Evolutionary conservation across 2,888 invertebrate species (phyloP), one percentile per base, ranked within the genome.

Genomic region (Drosophila austrosaltans): DNA sequence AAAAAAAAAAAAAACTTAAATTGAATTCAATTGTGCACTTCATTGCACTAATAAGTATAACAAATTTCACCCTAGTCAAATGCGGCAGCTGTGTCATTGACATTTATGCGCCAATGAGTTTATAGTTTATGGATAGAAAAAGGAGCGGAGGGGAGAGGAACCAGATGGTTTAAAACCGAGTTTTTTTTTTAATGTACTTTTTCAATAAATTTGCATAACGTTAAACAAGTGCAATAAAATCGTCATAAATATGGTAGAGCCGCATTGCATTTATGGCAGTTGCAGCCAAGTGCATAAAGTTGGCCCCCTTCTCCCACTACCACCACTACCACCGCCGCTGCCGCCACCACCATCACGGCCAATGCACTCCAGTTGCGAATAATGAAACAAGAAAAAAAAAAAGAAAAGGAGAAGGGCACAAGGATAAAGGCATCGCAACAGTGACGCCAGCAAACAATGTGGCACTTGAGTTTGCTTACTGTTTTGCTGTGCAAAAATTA

Each of bases 251-350:
- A 89, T 85, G 82, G 74, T 58, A 72, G 89, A 83, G 79, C 84
- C 84, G 78, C 88, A 82, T 86, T 88, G 86, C 89, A 89, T 87
- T 84, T 87, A 89, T 88, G 88, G 83, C 88, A 79, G 67, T 79
- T 85, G 87, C 89, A 87, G 87, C 69, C 69, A 60, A 77, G 82
- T 73, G 71, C 77, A 82, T 89, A 89, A 78, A 84, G 72, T 86
- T 85, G 77, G 83, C 10, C 48, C 42, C 16, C 2, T 16, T 16
- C 16, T 6, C 4, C 12, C 16, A 3, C 5, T 5, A 8, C 8
- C 36, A 8, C 16, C 32, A 36, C 10, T 7, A 16, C 12, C 16
- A 3, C 5, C 16, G 7, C 8, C 32, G 8, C 10, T 10, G 8
- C 7, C 10, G 8, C 10, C 36, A 36, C 7, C 36, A 84, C 85